Evolutionary conservation across 2,888 invertebrate genomes (phyloP).

Genomic region (Mesorhabditis spiculigera): DNA sequence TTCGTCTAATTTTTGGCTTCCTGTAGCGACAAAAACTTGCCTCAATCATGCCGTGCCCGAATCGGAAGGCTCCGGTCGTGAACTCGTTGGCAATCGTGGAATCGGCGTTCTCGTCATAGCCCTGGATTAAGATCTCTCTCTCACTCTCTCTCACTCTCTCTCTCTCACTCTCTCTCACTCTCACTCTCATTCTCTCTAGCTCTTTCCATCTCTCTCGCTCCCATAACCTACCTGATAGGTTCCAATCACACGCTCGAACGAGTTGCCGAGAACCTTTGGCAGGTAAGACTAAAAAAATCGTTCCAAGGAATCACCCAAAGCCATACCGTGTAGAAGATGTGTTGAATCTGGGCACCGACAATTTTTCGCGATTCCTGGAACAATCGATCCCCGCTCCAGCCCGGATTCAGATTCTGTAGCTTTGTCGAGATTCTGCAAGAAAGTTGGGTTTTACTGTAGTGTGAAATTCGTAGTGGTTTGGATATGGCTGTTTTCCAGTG

Average conservation of each 20-base stretch:
- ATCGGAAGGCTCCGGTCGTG: constrained; percentile 86
- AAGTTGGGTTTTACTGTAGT: not conserved
- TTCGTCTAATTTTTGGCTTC: not conserved
- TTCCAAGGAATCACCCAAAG: not conserved
- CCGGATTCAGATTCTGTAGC: constrained; percentile 76
- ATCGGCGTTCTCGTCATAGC: constrained; percentile 65
- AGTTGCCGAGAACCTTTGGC: constrained; percentile 76
- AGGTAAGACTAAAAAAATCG: constrained; percentile 74
- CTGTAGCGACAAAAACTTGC: constrained; percentile 58
- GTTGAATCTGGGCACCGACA: constrained; percentile 75
- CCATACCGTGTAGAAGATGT: constrained; percentile 42
- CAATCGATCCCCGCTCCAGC: constrained; percentile 82
- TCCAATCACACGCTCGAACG: constrained; percentile 73
- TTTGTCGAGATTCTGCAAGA: constrained; percentile 71
- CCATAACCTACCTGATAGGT: constrained; percentile 67
- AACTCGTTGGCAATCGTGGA: constrained; percentile 90
- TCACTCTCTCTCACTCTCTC: too few relatives aligned
- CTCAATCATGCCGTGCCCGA: constrained; percentile 93
- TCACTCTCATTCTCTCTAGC: too few relatives aligned
- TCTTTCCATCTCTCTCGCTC: too few relatives aligned
- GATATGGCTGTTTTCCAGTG: not conserved
- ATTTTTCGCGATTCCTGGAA: constrained; percentile 80
- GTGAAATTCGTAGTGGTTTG: not conserved
- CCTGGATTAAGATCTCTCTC: not conserved
- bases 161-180: too few relatives aligned